Evolutionary conservation across 1,140 invertebrate species (phyloP).

Genomic region (Drosophila pruinosa): DNA sequence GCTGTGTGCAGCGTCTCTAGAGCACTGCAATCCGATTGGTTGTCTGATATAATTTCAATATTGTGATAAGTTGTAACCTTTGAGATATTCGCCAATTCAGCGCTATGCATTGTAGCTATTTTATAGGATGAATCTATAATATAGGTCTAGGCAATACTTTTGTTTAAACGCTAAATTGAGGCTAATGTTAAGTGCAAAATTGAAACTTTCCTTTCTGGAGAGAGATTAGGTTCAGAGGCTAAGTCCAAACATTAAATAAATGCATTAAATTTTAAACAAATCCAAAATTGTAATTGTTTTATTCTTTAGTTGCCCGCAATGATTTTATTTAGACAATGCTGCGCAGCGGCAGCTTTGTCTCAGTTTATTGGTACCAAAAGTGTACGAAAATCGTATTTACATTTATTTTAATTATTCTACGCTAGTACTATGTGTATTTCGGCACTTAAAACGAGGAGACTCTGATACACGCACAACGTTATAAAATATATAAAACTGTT

Average conservation of each 20-base stretch:
- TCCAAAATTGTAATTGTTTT: background rate
- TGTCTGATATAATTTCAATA: slow-evolving; percentile 30
- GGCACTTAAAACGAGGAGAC: slow-evolving; percentile 78
- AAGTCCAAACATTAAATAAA: slow-evolving; percentile 8
- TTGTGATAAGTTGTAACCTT: slow-evolving; percentile 69
- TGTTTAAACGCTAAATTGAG: slow-evolving; percentile 47
- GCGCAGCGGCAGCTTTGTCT: background rate
- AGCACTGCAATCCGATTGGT: background rate
- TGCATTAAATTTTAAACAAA: slow-evolving; percentile 13
- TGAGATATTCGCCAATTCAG: slow-evolving; percentile 59
- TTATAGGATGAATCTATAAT: slow-evolving; percentile 49
- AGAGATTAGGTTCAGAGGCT: background rate
- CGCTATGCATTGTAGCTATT: slow-evolving; percentile 11
- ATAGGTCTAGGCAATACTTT: slow-evolving; percentile 22
- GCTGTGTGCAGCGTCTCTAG: slow-evolving; percentile 75
- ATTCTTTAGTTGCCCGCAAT: background rate
- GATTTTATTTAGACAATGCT: background rate
- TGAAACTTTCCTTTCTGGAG: background rate
- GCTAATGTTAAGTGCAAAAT: slow-evolving; percentile 37
- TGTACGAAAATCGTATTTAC: slow-evolving; percentile 46
- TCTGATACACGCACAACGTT: slow-evolving; percentile 54
- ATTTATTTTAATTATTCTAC: slow-evolving; percentile 16
- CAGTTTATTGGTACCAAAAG: slow-evolving; percentile 45
- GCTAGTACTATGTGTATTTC: slow-evolving; percentile 41
- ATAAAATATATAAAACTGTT: slow-evolving; percentile 55